Percentiles rank a stretch among this genome's conserved stretches.
phyloP scores from a whole-genome alignment of 2,797 vertebrate genomes.

The Sebastes steindachneri region DNA sequence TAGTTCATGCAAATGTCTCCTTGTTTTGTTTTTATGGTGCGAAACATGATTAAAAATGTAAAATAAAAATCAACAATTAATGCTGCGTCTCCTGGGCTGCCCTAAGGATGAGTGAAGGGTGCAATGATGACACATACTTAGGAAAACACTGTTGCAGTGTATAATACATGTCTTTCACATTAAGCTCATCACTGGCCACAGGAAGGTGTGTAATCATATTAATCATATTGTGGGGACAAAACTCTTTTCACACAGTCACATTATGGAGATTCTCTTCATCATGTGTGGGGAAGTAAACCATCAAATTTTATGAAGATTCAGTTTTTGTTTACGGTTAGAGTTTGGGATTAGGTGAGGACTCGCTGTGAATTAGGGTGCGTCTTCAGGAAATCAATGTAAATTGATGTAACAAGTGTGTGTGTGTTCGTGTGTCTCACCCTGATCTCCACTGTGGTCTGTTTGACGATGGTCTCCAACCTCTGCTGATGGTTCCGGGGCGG shows the following conservation, averaged over 20 bases:
- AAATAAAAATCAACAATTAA: neutral
- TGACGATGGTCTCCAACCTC: constrained; percentile 88
- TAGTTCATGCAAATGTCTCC: neutral
- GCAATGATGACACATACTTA: too few species aligned
- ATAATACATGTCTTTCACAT: too few species aligned
- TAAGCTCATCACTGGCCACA: neutral
- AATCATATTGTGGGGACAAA: too few species aligned
- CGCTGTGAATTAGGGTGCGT: neutral
- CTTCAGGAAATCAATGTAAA: neutral
- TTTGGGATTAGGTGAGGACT: neutral
- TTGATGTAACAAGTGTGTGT: too few species aligned
- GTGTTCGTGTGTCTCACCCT: constrained; percentile 81
- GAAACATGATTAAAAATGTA: neutral
- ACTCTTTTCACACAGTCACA: too few species aligned
- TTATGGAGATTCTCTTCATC: neutral
- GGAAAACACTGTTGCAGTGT: too few species aligned
- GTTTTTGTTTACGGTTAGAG: neutral
- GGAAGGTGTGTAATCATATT: too few species aligned
- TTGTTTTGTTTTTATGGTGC: neutral
- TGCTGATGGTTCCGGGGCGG: constrained; percentile 85
- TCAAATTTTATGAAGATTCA: neutral
- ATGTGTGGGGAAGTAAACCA: neutral
- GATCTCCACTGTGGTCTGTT: constrained; percentile 78
- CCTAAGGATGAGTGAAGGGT: rapidly evolving
- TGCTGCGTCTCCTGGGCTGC: too few species aligned